Evolutionary conservation across 1,140 invertebrate genomes (phyloP).

Genomic region (Bombus pyrosoma): DNA sequence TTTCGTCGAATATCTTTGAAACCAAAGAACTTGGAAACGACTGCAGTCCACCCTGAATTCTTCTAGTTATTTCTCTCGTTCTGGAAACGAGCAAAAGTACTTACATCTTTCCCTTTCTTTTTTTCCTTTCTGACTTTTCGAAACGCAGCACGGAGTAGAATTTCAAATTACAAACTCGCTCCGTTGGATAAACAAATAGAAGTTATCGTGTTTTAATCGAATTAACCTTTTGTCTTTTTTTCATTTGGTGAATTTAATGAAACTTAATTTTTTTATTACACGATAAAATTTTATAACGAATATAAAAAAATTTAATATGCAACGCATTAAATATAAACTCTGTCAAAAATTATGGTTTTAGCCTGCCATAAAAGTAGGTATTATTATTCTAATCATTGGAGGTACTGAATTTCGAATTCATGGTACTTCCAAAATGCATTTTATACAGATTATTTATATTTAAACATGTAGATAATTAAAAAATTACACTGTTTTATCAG

Average conservation of each 20-base stretch:
- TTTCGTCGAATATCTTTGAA: slow-evolving; percentile 48
- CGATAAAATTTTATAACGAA: too few species aligned
- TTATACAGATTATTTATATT: too few species aligned
- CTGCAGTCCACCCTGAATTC: slow-evolving; percentile 19
- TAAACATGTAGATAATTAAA: too few species aligned
- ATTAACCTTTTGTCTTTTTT: not conserved
- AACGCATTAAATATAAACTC: too few species aligned
- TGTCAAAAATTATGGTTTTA: too few species aligned
- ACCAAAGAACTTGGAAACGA: not conserved
- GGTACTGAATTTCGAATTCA: too few species aligned
- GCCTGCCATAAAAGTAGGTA: too few species aligned
- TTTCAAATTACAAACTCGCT: not conserved
- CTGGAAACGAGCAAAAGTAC: not conserved
- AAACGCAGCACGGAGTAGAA: not conserved
- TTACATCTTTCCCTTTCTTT: not conserved
- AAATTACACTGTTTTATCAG: too few species aligned
- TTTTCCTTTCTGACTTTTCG: too few species aligned
- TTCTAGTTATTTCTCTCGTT: slow-evolving; percentile 15
- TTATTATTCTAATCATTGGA: too few species aligned
- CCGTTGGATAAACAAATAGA: not conserved
- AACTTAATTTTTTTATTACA: not conserved
- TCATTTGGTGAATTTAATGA: not conserved
- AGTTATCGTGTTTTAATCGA: not conserved
- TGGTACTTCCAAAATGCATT: too few species aligned
- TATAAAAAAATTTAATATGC: too few species aligned